phyloP scores from a whole-genome alignment of 1,140 invertebrate genomes.

The Ylistrum balloti region DNA sequence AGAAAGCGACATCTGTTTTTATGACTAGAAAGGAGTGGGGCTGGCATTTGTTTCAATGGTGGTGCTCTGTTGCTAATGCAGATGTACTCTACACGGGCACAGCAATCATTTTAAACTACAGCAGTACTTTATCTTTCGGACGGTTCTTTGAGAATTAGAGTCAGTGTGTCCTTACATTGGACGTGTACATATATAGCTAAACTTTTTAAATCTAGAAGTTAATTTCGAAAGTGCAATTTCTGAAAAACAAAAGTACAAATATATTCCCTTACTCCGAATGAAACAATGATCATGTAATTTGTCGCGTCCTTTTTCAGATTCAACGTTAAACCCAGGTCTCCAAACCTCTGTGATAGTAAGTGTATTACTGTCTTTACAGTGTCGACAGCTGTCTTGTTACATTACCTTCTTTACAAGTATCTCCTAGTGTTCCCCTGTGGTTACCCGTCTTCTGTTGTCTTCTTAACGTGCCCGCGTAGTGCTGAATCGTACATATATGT shows the following conservation, averaged over 20 bases:
- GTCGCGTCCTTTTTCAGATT: background rate
- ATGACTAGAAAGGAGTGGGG: too few species aligned
- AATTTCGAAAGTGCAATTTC: background rate
- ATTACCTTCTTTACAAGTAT: too few species aligned
- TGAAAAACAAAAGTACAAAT: background rate
- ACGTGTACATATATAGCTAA: background rate
- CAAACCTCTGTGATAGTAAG: too few species aligned
- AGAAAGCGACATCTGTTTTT: too few species aligned
- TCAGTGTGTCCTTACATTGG: background rate
- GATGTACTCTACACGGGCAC: background rate
- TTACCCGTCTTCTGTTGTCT: too few species aligned
- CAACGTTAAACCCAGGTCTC: too few species aligned
- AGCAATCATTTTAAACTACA: background rate
- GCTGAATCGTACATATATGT: too few species aligned
- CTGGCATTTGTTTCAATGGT: background rate
- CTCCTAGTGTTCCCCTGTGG: too few species aligned
- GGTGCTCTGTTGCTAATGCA: background rate
- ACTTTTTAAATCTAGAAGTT: background rate
- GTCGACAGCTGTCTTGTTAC: too few species aligned
- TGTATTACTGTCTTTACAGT: too few species aligned
- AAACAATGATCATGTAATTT: background rate
- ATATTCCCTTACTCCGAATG: background rate
- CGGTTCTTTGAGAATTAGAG: background rate
- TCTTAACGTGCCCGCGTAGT: too few species aligned
- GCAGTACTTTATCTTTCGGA: background rate